These are phyloP conservation scores for Chymomyza caudatula DNA, from an alignment of 2,888 invertebrate species.

Conservation along the genomic window DNA sequence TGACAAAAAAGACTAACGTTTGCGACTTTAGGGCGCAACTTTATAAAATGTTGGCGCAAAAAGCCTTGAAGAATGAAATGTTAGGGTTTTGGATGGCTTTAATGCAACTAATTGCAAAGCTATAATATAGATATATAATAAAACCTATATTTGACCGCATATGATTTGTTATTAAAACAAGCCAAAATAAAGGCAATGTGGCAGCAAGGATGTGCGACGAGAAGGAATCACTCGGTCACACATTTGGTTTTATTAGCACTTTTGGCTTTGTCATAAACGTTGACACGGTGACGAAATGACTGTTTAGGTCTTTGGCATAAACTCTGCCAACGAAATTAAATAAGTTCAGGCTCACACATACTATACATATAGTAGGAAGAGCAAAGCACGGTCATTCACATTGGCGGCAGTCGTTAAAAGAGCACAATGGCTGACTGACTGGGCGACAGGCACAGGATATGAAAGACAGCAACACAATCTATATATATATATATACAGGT, in stretches of 20 bases:
- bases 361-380: neutral
- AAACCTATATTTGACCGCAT: neutral
- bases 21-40: neutral
- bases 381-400: constrained; percentile 11
- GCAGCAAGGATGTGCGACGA: neutral
- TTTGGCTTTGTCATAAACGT: constrained; percentile 30
- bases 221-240: neutral
- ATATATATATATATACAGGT: neutral
- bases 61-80: neutral
- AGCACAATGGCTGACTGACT: constrained; percentile 30
- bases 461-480: neutral
- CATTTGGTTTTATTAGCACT: constrained; percentile 25
- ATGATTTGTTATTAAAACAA: neutral
- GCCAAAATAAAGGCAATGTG: too few relatives aligned
- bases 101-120: neutral
- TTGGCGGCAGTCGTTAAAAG: constrained; percentile 34
- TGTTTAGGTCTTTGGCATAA: neutral
- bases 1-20: neutral
- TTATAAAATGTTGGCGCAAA: neutral
- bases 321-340: constrained; percentile 31
- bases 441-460: constrained; percentile 2
- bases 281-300: constrained; percentile 24
- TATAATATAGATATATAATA: neutral
- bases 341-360: constrained; percentile 15
- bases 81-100: neutral